Conservation (phyloP, 2,113 vertebrate species). For the Illadopsis cleaveri region DNA sequence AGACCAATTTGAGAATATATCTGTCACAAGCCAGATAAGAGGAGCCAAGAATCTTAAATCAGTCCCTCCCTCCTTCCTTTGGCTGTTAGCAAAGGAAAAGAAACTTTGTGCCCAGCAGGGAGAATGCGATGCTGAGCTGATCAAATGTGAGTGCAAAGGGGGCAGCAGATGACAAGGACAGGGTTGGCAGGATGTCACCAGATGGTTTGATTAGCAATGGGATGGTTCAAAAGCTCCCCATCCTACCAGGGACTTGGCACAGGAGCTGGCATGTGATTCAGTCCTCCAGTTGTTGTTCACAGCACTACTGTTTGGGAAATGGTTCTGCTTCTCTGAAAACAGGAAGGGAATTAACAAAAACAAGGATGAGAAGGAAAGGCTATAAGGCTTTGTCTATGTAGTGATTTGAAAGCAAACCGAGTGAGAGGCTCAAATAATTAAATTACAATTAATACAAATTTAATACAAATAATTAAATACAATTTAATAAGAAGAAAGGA, state of each 20-base stretch:
- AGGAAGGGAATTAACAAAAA: constrained; percentile 11
- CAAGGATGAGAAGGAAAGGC: background rate
- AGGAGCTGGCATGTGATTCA: background rate
- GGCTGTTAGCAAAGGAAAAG: background rate
- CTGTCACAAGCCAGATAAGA: background rate
- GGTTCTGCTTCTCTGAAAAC: background rate
- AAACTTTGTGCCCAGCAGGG: background rate
- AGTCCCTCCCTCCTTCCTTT: background rate
- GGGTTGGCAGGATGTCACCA: constrained; percentile 7
- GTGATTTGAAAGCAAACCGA: too few species aligned
- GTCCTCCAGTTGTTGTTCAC: background rate
- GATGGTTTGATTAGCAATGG: constrained; percentile 40
- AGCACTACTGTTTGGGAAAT: background rate
- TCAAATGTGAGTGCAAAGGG: background rate
- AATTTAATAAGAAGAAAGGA: too few species aligned
- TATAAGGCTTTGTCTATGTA: background rate
- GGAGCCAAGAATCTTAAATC: constrained; percentile 8
- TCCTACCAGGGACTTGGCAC: background rate
- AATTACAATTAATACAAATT: too few species aligned
- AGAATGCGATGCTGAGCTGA: background rate
- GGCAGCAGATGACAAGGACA: constrained; percentile 16
- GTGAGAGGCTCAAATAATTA: too few species aligned
- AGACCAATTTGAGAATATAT: background rate
- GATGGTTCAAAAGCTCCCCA: background rate
- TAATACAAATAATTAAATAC: too few species aligned